Evolutionary conservation across 2,888 invertebrate genomes (phyloP), one percentile per base, ranked within the genome.

Genomic region (Uloborus plumipes): DNA sequence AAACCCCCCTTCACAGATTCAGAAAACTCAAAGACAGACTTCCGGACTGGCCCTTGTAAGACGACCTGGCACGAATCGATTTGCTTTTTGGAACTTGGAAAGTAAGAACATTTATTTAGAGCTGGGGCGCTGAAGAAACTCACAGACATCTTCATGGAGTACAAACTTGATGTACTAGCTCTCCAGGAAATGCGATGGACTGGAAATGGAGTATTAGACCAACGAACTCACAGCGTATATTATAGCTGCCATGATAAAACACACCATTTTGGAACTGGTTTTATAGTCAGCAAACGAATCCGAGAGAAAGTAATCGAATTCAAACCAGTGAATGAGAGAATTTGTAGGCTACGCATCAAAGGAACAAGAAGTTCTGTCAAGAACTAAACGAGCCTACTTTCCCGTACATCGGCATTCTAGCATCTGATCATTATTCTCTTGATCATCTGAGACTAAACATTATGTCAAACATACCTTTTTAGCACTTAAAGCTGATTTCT

Each of bases 171-270:
- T 65, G n/a, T n/a, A n/a, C n/a, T n/a, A n/a, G n/a, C n/a, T n/a
- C n/a, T n/a, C n/a, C n/a, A n/a, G n/a, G n/a, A 65, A 47, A 65
- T 65, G 49, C 47, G 65, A 18, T 65, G 50, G 65, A 65, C 49
- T n/a, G 65, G 65, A 47, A 15, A 18, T 18, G 65, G n/a, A 65
- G 65, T 65, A 15, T 18, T 65, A 0, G 50, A 65, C 14, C 47
- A 65, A 20, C 7, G 18, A 49, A 65, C 47, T 49, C 50, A 50
- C 18, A 49, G 49, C 18, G 18, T 49, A 18, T 50, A 49, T 18
- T 65, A 49, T 18, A 65, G 49, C 18, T 65, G 65, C 50, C 7
- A 65, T 49, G 18, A 15, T 0, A 65, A 49, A 18, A n/a, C 20
- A 47, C 50, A 50, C 20, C 65, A 65, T 15, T 65, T 65, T 65